Base-by-base conservation (phyloP, 2,888 invertebrate genomes). In the Cantharis rustica region DNA sequence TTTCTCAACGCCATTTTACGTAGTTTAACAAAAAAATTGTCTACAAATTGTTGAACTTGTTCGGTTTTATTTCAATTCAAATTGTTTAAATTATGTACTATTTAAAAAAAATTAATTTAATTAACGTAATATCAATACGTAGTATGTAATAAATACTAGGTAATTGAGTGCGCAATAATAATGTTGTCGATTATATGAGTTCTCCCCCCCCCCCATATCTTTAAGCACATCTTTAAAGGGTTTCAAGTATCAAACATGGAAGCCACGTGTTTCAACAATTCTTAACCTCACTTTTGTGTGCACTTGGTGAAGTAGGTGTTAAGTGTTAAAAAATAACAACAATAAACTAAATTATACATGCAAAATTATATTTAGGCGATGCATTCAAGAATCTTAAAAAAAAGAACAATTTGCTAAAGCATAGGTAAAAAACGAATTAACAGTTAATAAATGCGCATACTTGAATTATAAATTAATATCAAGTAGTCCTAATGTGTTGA, bases 371-470 rank as follows among this genome's bases (percentile, higher is more conserved):
- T 47, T 47, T n/a, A 47, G 13, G 7, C 47, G 9, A 47, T n/a
- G 47, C 17, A 66, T 17, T 66, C 23, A 20, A 20, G 20, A 64
- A 64, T 64, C 3, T n/a, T 23, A 13, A 13, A 66, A 5, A 63
- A 72, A 69, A 68, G 10, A 69, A 71, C 62, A 75, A 75, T 69
- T 75, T 13, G 68, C 27, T 71, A 70, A 61, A 61, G 71, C 61
- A 61, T 71, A 64, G 61, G 17, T 75, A 71, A n/a, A n/a, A 47
- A 75, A 61, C 69, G 16, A 17, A 69, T 69, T 69, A 69, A 78
- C 31, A 69, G 15, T 70, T 73, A 78, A 76, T 75, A 61, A 75
- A 76, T 76, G 76, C 76, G 76, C 78, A 78, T 78, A 78, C 78
- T 76, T 78, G 75, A 69, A 68, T 27, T 26, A 17, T 15, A 68